A percentile compares a stretch with the other conserved stretches of the same genome.
These are phyloP conservation scores for Camptogramma bilineatum DNA, from an alignment of 2,888 invertebrate genomes.

Conservation along the genomic window DNA sequence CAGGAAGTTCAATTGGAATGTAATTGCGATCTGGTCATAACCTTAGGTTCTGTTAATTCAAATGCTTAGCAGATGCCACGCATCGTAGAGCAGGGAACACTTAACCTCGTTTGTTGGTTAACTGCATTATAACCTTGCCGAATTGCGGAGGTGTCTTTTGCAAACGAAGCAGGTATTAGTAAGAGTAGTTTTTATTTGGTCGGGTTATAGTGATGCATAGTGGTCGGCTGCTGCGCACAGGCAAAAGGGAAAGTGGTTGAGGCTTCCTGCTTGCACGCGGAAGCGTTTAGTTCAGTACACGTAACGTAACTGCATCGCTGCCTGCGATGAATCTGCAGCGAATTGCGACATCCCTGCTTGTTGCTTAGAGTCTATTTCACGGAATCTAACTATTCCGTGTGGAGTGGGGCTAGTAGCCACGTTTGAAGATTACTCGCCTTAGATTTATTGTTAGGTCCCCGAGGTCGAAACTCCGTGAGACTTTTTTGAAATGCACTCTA, in stretches of 20 bases:
- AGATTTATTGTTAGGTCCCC: no score
- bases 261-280: conserved; percentile 83
- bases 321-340: conserved; percentile 42
- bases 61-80: conserved; percentile 74
- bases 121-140: conserved; percentile 72
- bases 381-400: neutral
- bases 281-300: conserved; percentile 74
- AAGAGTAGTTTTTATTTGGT: conserved; percentile 52
- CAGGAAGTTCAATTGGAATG: conserved; percentile 47
- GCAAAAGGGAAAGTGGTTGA: conserved; percentile 83
- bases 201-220: conserved; percentile 74
- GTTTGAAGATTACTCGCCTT: no score
- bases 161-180: conserved; percentile 29
- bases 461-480: no score
- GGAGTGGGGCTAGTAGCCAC: neutral
- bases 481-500: no score
- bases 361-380: neutral
- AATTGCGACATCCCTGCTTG: conserved; percentile 38
- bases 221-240: conserved; percentile 78
- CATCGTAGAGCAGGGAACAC: conserved; percentile 70
- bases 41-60: conserved; percentile 64
- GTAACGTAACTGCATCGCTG: conserved; percentile 75
- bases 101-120: conserved; percentile 80
- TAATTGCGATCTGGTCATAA: conserved; percentile 54
- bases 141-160: conserved; percentile 47